Percentiles rank a stretch among this genome's conserved stretches.
These are phyloP conservation scores for Limnephilus rhombicus DNA, from an alignment of 2,888 invertebrate genomes.

Conservation along the genomic window DNA sequence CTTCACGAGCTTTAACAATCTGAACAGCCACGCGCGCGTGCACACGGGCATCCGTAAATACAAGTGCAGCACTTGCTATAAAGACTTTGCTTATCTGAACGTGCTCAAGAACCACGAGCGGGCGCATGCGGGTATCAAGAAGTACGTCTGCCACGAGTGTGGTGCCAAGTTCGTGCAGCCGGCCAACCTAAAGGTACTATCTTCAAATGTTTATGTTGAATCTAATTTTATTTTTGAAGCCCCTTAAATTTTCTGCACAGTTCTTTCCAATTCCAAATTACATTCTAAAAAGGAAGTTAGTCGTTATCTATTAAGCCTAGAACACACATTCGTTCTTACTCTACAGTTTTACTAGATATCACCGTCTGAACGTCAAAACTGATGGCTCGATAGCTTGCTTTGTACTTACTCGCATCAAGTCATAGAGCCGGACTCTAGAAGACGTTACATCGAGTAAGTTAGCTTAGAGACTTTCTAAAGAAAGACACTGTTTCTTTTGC, in stretches of 20 bases:
- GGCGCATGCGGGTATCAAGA: conserved; percentile 80
- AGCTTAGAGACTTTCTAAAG: too few relatives aligned
- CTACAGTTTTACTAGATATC: too few relatives aligned
- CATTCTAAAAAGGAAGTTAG: too few relatives aligned
- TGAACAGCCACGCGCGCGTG: conserved; percentile 77
- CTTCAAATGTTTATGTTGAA: neutral
- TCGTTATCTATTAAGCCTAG: too few relatives aligned
- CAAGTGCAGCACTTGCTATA: conserved; percentile 74
- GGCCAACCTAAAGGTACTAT: conserved; percentile 74
- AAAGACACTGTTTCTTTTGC: too few relatives aligned
- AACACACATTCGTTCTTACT: too few relatives aligned
- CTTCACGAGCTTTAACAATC: conserved; percentile 78
- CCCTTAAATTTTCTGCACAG: neutral
- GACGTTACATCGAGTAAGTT: too few relatives aligned
- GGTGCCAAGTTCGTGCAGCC: conserved; percentile 78
- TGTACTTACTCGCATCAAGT: too few relatives aligned
- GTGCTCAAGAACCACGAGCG: conserved; percentile 76
- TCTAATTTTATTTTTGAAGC: neutral
- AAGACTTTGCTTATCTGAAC: conserved; percentile 77
- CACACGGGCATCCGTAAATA: conserved; percentile 76
- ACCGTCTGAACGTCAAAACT: too few relatives aligned
- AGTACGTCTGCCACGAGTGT: conserved; percentile 84
- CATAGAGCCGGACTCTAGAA: too few relatives aligned
- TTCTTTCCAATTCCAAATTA: too few relatives aligned
- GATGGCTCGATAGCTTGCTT: too few relatives aligned